Evolutionary conservation across 2,888 invertebrate species (phyloP).

Genomic region (Eubasilissa splendida): DNA sequence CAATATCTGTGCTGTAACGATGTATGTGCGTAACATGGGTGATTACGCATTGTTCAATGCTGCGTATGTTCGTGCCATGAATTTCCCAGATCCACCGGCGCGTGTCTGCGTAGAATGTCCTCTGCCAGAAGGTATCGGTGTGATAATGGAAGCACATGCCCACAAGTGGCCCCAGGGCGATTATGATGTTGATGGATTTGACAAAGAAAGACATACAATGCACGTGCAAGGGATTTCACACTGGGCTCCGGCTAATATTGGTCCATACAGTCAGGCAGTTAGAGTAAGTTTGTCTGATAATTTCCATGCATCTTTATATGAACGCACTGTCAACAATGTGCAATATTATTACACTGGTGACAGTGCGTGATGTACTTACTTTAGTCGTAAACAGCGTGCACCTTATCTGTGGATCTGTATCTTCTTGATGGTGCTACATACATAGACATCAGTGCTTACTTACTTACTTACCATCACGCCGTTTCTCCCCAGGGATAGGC

Average conservation of each 20-base stretch:
- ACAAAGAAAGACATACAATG: constrained; percentile 81
- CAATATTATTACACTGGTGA: too few relatives aligned
- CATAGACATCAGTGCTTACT: too few relatives aligned
- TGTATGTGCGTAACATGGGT: constrained; percentile 88
- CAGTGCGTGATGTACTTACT: too few relatives aligned
- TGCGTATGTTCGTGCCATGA: constrained; percentile 82
- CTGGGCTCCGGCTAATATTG: constrained; percentile 98
- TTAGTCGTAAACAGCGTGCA: too few relatives aligned
- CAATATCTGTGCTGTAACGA: constrained; percentile 86
- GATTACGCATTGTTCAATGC: constrained; percentile 85
- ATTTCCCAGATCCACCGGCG: constrained; percentile 86
- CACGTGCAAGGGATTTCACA: constrained; percentile 97
- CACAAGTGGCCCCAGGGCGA: constrained; percentile 65
- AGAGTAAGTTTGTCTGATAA: constrained; percentile 71
- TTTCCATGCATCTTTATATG: too few relatives aligned
- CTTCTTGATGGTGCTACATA: too few relatives aligned
- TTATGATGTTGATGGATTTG: constrained; percentile 61
- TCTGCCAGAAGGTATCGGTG: constrained; percentile 79
- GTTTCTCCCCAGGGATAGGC: too few relatives aligned
- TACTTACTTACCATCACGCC: too few relatives aligned
- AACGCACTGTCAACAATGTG: too few relatives aligned
- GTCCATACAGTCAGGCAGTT: constrained; percentile 95
- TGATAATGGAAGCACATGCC: constrained; percentile 81
- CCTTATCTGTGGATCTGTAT: too few relatives aligned
- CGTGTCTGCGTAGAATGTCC: constrained; percentile 90